Evolutionary conservation across 2,113 vertebrate genomes (phyloP), one percentile per base, ranked within the genome.

Genomic region (Psephotus haematonotus): DNA sequence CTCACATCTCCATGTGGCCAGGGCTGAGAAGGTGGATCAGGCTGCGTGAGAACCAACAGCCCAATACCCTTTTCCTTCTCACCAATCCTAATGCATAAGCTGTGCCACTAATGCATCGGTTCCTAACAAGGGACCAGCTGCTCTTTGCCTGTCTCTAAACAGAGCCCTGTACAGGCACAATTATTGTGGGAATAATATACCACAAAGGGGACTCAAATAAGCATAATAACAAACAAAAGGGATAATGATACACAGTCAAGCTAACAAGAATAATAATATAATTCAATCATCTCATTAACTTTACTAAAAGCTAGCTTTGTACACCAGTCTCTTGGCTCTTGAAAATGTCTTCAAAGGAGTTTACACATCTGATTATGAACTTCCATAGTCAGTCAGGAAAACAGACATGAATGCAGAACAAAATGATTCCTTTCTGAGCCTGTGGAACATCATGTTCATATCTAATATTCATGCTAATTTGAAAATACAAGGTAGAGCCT

Each of bases 251-350:
- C 46, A 86, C 92, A 93, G 87, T 91, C 95, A 96, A 92, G 92
- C 84, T 91, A 93, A 95, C 83, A 93, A 76, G 71, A 94, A 79
- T 90, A 92, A 96, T 68, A 95, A 41, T 43, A 79, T 96, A 95
- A 96, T 94, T 96, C 95, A 93, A 97, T 96, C 92, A 93, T 92
- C 86, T 96, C 91, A 92, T 97, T 94, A 97, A 86, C 92, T 95
- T 78, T 31, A 84, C 83, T 85, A 89, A 95, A 86, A 92, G 91
- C 83, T 24, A 59, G 81, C 81, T 96, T 79, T 62, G 78, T 95
- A 84, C 77, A 65, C 69, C 83, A 63, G 88, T 76, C 93, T 95
- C 81, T 80, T 90, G 90, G 89, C 93, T 94, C 74, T 71, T 79
- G 78, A 35, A 96, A 96, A 91, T n/a, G 71, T 90, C 72, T 76